Evolutionary conservation across 2,888 invertebrate genomes (phyloP).

Genomic region (Agrotis ipsilon): DNA sequence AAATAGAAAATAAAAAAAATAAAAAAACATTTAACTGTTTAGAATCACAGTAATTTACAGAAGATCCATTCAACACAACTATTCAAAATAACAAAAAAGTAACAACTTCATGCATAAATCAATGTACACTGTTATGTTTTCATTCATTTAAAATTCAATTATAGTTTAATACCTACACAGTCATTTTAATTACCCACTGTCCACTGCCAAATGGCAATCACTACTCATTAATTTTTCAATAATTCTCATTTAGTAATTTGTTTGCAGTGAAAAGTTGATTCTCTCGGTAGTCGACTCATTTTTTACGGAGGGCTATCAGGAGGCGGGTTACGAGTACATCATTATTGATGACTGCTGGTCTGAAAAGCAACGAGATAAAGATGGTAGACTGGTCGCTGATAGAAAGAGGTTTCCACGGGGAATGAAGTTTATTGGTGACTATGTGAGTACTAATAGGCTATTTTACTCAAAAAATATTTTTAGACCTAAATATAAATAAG

Average conservation of each 20-base stretch:
- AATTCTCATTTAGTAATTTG: neutral
- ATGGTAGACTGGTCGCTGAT: constrained; percentile 92
- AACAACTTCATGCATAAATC: neutral
- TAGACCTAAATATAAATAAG: too few relatives aligned
- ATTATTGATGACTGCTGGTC: constrained; percentile 96
- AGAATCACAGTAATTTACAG: neutral
- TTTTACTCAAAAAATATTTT: too few relatives aligned
- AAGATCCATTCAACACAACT: neutral
- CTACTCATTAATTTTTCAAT: neutral
- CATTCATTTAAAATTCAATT: neutral
- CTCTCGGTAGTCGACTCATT: constrained; percentile 92
- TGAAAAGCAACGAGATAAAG: constrained; percentile 89
- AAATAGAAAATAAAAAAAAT: too few relatives aligned
- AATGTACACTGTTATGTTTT: neutral
- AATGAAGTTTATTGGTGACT: constrained; percentile 93
- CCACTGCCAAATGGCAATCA: neutral
- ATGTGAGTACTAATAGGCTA: constrained; percentile 91
- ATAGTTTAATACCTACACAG: neutral
- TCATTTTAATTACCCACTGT: neutral
- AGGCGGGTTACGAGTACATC: constrained; percentile 94
- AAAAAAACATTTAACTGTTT: too few relatives aligned
- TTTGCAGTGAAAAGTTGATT: constrained; percentile 92
- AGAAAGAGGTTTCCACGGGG: constrained; percentile 93
- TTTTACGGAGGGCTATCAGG: constrained; percentile 93
- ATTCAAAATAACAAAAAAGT: neutral